phyloP scores from a whole-genome alignment of 2,797 vertebrate genomes.

The Falco concolor region DNA sequence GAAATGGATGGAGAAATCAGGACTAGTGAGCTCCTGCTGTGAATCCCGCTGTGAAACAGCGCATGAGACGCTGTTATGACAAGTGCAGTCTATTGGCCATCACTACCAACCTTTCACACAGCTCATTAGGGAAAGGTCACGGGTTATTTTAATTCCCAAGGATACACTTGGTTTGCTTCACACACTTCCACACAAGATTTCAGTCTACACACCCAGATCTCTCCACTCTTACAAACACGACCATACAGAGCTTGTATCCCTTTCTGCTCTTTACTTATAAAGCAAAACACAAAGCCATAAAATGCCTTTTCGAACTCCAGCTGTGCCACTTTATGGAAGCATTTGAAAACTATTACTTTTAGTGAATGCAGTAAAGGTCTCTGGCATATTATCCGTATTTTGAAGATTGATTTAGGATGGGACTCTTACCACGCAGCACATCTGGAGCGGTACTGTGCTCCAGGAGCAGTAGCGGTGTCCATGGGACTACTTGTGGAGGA shows the following conservation, averaged over 20 bases:
- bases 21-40: constrained; percentile 18
- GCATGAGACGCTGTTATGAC: constrained; percentile 23
- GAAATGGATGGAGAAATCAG: constrained; percentile 24
- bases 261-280: constrained; percentile 19
- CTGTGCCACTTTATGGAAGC: constrained; percentile 41
- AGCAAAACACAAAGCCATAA: constrained; percentile 39
- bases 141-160: constrained; percentile 27
- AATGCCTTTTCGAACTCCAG: constrained; percentile 29
- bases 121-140: constrained; percentile 47
- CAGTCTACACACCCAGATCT: background rate
- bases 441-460: background rate
- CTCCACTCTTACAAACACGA: background rate
- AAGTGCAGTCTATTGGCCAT: constrained; percentile 22
- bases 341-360: constrained; percentile 54
- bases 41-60: constrained; percentile 12
- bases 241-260: background rate
- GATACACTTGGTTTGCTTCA: constrained; percentile 8
- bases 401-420: constrained; percentile 11
- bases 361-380: background rate
- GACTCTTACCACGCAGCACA: background rate
- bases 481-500: background rate
- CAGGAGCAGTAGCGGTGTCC: background rate
- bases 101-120: constrained; percentile 46
- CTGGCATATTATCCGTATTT: background rate
- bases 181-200: constrained; percentile 21